Percentiles rank a stretch among this genome's conserved stretches.
These are phyloP conservation scores for Drosophila hydei DNA, from an alignment of 1,140 invertebrate genomes.

Conservation along the genomic window DNA sequence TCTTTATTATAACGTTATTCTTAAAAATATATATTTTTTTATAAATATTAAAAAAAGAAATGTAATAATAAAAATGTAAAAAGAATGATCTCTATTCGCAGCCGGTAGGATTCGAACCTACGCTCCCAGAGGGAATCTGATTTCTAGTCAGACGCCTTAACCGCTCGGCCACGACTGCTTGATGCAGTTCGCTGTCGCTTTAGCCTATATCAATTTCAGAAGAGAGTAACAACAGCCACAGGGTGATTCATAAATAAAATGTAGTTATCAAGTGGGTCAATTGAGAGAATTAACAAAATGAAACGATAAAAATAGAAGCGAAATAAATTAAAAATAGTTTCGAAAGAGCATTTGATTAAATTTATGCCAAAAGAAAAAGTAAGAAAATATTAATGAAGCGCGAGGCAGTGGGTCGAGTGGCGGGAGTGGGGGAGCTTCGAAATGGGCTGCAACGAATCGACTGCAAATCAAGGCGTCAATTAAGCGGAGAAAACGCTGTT, in stretches of 20 bases:
- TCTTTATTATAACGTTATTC: no score
- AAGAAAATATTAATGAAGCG: background rate
- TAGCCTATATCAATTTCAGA: background rate
- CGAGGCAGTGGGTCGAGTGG: no score
- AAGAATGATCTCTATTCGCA: conserved; percentile 83
- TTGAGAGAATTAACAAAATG: conserved; percentile 5
- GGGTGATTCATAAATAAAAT: background rate
- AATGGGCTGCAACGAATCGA: conserved; percentile 24
- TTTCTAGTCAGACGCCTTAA: conserved; percentile 93
- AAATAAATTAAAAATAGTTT: conserved; percentile 12
- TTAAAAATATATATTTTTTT: no score
- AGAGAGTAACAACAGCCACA: background rate
- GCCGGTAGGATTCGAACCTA: conserved; percentile 92
- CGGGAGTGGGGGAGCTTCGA: no score
- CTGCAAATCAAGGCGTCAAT: conserved; percentile 53
- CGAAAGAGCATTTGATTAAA: conserved; percentile 1
- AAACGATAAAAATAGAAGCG: conserved; percentile 7
- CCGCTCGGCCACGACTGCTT: conserved; percentile 91
- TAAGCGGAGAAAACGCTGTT: conserved; percentile 40
- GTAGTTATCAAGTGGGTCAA: conserved; percentile 20
- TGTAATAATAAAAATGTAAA: no score
- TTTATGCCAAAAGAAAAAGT: background rate
- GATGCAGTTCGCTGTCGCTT: background rate
- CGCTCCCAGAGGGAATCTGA: conserved; percentile 92
- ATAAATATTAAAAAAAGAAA: no score